phyloP scores from a whole-genome alignment of 2,888 invertebrate genomes.

The Dryomyza anilis region DNA sequence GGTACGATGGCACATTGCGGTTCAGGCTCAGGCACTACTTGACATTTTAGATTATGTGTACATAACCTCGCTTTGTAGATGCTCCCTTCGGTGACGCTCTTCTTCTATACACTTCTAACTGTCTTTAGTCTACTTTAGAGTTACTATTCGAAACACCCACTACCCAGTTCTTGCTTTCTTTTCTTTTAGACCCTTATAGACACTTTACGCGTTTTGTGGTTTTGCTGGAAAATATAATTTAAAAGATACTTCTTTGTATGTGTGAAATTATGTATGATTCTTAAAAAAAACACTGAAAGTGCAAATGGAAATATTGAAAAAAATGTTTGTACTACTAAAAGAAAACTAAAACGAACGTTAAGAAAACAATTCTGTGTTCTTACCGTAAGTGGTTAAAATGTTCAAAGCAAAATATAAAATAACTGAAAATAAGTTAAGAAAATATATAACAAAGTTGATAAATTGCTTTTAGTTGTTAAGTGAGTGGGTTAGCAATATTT shows the following conservation, averaged over 20 bases:
- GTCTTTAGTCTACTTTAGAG: neutral
- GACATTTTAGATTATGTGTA: slow-evolving; percentile 39
- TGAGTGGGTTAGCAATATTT: too few species aligned
- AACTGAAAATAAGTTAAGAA: too few species aligned
- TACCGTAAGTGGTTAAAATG: neutral
- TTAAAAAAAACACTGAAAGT: neutral
- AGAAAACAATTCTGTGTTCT: slow-evolving; percentile 9
- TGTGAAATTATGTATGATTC: neutral
- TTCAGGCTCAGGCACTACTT: slow-evolving; percentile 29
- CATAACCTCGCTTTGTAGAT: slow-evolving; percentile 34
- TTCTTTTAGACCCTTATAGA: neutral
- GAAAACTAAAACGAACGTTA: neutral
- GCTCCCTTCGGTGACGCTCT: neutral
- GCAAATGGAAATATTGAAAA: neutral
- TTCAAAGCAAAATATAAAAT: neutral
- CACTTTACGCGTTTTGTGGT: slow-evolving; percentile 7
- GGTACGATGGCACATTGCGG: neutral
- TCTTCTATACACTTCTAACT: neutral
- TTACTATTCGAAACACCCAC: neutral
- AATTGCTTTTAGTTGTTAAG: too few species aligned
- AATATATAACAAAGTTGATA: too few species aligned
- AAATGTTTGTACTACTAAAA: neutral
- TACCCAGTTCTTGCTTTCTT: neutral
- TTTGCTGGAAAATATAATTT: slow-evolving; percentile 10
- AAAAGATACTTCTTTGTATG: too few species aligned